phyloP scores from a whole-genome alignment of 2,113 vertebrate genomes.

The Tetraodon nigroviridis region DNA sequence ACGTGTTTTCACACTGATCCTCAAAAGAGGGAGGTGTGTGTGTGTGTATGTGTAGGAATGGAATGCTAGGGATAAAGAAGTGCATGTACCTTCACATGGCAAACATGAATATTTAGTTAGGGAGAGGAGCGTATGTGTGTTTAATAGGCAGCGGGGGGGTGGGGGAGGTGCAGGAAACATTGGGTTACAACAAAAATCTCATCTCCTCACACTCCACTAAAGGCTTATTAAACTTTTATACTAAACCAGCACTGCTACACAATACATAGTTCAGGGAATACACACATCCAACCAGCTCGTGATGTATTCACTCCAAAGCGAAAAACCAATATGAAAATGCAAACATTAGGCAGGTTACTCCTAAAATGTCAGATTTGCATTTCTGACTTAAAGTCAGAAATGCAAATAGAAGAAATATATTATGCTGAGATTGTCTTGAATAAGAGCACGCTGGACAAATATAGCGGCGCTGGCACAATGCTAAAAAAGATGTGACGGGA shows the following conservation, averaged over 20 bases:
- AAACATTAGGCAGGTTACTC: conserved; percentile 31
- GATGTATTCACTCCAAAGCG: conserved; percentile 38
- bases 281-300: conserved; percentile 14
- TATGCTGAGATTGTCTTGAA: background rate
- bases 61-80: background rate
- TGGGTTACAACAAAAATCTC: conserved; percentile 52
- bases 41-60: background rate
- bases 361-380: conserved; percentile 39
- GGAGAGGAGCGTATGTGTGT: conserved; percentile 32
- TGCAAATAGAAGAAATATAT: conserved; percentile 11
- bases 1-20: too few species aligned
- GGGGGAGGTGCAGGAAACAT: conserved; percentile 26
- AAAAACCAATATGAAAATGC: conserved; percentile 41
- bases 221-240: conserved; percentile 66
- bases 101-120: conserved; percentile 53
- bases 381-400: conserved; percentile 1
- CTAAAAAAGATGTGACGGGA: background rate
- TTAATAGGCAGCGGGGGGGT: conserved; percentile 32
- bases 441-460: background rate
- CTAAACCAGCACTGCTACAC: conserved; percentile 42
- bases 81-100: conserved; percentile 4
- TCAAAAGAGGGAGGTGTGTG: too few species aligned
- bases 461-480: background rate
- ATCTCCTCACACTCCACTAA: conserved; percentile 50
- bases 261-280: conserved; percentile 44